Conservation (phyloP, 2,888 invertebrate genomes). For the Ligdia adustata region DNA sequence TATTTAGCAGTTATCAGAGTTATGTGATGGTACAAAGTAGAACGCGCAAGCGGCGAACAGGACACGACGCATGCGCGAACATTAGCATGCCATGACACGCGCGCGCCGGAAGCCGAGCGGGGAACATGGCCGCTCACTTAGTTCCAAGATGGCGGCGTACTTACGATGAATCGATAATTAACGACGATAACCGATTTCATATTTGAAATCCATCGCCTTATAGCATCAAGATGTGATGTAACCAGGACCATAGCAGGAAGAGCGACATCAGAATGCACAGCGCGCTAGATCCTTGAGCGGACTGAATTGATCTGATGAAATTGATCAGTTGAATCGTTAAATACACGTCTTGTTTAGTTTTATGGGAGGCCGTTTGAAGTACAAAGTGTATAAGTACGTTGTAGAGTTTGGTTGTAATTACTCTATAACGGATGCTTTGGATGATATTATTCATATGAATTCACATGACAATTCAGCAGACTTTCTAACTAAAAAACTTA, state of each 20-base stretch:
- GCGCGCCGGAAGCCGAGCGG: constrained; percentile 77
- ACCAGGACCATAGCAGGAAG: constrained; percentile 63
- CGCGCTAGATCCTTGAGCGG: constrained; percentile 62
- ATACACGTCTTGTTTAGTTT: constrained; percentile 53
- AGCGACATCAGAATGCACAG: constrained; percentile 59
- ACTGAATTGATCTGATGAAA: constrained; percentile 59
- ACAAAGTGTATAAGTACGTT: constrained; percentile 48
- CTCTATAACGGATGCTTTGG: too few species aligned
- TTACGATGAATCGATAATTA: constrained; percentile 80
- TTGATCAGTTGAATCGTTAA: constrained; percentile 57
- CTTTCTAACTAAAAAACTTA: too few species aligned
- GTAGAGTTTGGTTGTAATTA: constrained; percentile 70
- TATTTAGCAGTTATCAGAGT: background rate
- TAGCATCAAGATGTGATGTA: constrained; percentile 72
- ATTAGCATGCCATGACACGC: constrained; percentile 80
- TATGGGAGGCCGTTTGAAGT: constrained; percentile 64
- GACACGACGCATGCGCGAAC: constrained; percentile 59
- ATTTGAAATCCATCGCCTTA: constrained; percentile 73
- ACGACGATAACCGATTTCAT: constrained; percentile 77
- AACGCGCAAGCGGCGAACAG: constrained; percentile 61
- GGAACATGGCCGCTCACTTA: constrained; percentile 73
- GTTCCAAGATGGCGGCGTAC: constrained; percentile 76
- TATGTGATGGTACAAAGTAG: constrained; percentile 46
- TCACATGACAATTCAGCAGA: too few species aligned
- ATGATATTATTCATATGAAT: too few species aligned